phyloP scores from a whole-genome alignment of 2,797 vertebrate genomes.

The Myotis planiceps region DNA sequence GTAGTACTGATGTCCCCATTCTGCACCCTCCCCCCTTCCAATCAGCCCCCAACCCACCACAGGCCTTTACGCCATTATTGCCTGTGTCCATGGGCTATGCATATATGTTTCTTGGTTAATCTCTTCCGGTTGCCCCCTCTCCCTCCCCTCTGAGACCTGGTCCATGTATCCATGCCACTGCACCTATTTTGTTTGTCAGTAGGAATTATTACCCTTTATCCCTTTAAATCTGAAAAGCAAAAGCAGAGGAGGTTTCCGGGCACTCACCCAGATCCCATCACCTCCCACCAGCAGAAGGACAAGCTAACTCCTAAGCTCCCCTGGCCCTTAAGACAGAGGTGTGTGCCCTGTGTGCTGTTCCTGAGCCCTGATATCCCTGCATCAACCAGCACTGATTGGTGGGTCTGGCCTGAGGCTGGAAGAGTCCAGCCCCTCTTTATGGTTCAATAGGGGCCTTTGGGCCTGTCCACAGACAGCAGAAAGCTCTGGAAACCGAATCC shows the following conservation, averaged over 20 bases:
- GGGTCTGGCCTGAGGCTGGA: no score
- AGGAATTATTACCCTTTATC: background rate
- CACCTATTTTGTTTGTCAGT: background rate
- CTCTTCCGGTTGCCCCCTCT: no score
- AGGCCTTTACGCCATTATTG: no score
- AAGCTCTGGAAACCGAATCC: background rate
- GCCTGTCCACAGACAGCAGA: background rate
- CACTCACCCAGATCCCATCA: background rate
- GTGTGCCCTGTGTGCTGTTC: background rate
- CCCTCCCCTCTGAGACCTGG: no score
- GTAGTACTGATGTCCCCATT: no score
- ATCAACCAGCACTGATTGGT: background rate
- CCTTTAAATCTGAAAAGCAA: background rate
- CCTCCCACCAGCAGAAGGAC: background rate
- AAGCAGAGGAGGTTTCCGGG: background rate
- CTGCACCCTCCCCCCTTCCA: accelerated
- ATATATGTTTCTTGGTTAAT: no score
- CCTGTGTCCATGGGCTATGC: no score
- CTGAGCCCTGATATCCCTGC: background rate
- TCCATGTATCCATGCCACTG: no score
- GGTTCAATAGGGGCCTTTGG: accelerated
- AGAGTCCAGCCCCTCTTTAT: background rate
- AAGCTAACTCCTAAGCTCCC: background rate
- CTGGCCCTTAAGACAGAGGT: background rate
- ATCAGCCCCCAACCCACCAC: no score